Conservation (phyloP, 2,888 invertebrate genomes). For the Amiota mariae region DNA sequence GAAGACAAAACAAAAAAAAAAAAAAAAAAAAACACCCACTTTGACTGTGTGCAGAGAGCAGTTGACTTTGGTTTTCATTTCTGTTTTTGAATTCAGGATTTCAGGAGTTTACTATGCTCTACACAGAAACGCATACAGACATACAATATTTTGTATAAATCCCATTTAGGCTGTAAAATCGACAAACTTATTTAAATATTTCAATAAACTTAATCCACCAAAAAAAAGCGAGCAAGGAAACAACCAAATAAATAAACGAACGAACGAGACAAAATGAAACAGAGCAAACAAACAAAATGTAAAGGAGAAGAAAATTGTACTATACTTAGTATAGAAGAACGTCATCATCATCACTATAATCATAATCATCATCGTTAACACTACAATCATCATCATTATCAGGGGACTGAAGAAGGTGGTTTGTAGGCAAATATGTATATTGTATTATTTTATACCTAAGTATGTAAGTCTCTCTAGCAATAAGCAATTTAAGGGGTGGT, state of each 20-base stretch:
- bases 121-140: constrained; percentile 30
- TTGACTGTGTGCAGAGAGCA: background rate
- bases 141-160: constrained; percentile 50
- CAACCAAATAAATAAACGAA: background rate
- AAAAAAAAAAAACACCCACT: constrained; percentile 38
- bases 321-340: background rate
- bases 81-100: background rate
- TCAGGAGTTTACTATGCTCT: background rate
- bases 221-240: constrained; percentile 27
- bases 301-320: constrained; percentile 44
- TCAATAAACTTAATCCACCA: constrained; percentile 69
- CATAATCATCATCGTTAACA: too few relatives aligned
- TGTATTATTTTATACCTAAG: too few relatives aligned
- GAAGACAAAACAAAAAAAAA: constrained; percentile 38
- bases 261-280: constrained; percentile 32
- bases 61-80: background rate
- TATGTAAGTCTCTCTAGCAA: too few relatives aligned
- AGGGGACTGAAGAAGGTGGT: too few relatives aligned
- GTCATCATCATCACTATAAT: too few relatives aligned
- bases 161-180: constrained; percentile 65
- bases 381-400: too few relatives aligned
- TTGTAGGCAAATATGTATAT: too few relatives aligned
- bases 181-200: constrained; percentile 71
- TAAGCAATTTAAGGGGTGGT: too few relatives aligned
- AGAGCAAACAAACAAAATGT: constrained; percentile 44